These are phyloP conservation scores for Plotosus lineatus DNA, from an alignment of 2,113 vertebrate genomes.

Conservation along the genomic window DNA sequence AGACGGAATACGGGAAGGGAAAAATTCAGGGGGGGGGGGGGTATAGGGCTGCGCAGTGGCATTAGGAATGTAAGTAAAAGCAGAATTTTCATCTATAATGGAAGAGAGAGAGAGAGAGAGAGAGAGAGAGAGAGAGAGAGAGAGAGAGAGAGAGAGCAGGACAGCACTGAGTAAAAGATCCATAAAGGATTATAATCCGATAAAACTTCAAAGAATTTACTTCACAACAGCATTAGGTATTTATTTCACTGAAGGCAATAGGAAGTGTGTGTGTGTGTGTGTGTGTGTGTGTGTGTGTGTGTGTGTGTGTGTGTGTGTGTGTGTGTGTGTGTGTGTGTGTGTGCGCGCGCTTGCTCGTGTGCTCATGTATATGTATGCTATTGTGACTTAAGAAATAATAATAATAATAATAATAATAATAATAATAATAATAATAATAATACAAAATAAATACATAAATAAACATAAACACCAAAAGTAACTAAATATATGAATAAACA, in stretches of 20 bases:
- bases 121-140: neutral
- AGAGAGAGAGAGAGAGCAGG: neutral
- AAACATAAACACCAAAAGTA: neutral
- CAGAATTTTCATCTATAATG: constrained; percentile 66
- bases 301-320: neutral
- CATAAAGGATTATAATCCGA: constrained; percentile 13
- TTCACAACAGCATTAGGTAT: neutral
- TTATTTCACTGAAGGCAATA: neutral
- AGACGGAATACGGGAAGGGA: constrained; percentile 38
- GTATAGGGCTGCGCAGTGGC: constrained; percentile 65
- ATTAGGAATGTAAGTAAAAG: constrained; percentile 81
- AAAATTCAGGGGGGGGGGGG: constrained; percentile 11
- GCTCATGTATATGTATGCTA: too few relatives aligned
- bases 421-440: neutral
- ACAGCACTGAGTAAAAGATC: neutral
- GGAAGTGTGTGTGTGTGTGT: neutral
- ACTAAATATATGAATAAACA: too few relatives aligned
- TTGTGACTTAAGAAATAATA: neutral
- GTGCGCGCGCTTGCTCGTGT: too few relatives aligned
- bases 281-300: neutral
- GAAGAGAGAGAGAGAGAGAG: constrained; percentile 32
- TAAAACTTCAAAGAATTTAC: neutral
- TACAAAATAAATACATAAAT: neutral
- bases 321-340: too few relatives aligned
- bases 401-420: neutral